Evolutionary conservation across 2,797 vertebrate species (phyloP).

Genomic region (Picus viridis): DNA sequence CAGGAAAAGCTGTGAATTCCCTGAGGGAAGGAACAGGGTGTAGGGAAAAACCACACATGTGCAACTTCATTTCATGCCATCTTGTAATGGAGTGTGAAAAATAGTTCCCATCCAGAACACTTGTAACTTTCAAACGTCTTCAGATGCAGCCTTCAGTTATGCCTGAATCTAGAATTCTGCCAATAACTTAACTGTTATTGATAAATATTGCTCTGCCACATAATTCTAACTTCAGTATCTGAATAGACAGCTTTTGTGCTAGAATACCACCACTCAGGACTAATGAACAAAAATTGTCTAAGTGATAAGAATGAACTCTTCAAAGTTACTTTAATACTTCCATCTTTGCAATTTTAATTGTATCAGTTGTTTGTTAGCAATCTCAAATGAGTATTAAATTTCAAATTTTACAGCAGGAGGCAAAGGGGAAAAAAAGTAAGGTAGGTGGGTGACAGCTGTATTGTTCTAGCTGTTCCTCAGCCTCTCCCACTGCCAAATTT

Average conservation of each 20-base stretch:
- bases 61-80: constrained; percentile 36
- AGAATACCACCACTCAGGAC: not conserved
- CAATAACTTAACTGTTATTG: not conserved
- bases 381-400: not conserved
- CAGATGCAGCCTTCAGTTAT: not conserved
- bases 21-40: constrained; percentile 57
- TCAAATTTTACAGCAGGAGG: constrained; percentile 41
- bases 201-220: not conserved
- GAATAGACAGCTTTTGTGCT: not conserved
- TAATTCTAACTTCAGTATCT: not conserved
- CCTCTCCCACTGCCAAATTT: constrained; percentile 67
- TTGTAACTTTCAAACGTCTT: not conserved
- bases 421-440: constrained; percentile 8
- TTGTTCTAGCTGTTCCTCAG: constrained; percentile 76
- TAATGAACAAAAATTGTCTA: not conserved
- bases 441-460: constrained; percentile 72
- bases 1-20: constrained; percentile 57
- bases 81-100: not conserved
- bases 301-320: not conserved
- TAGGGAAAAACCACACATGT: constrained; percentile 24
- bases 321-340: not conserved
- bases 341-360: not conserved
- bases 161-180: not conserved
- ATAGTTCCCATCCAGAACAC: not conserved
- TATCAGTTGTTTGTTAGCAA: constrained; percentile 34